Evolutionary conservation across 2,888 invertebrate genomes (phyloP), one percentile per base, ranked within the genome.

Genomic region (Neoascia interrupta): DNA sequence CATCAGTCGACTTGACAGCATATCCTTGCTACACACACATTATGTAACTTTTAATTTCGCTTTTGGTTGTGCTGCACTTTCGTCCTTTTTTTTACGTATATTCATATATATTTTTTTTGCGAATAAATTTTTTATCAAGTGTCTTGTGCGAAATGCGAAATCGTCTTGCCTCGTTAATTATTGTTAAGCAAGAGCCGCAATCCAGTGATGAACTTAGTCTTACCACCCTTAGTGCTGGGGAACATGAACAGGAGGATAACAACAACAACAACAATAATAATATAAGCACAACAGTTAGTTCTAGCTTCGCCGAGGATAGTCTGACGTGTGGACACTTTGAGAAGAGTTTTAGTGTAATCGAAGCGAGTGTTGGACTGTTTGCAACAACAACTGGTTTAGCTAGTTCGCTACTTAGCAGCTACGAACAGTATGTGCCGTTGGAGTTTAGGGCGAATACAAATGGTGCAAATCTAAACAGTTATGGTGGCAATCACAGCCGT

Each of bases 151-250:
- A 79, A 84, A 88, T 88, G 88, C 88, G 88, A 86, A 88, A 87
- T 87, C 88, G 88, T 83, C 87, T 88, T 84, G 88, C 88, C 82
- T 87, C 88, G 75, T 82, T 88, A 84, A 88, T 88, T 86, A 87
- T 88, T 86, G 87, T 88, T 84, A 88, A 88, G 86, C 88, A 88
- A 86, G 88, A 88, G 84, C 86, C 87, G 75, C 80, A 61, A 49
- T 73, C 73, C 16, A 68, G 69, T 72, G 82, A 82, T 79, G 82
- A 75, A 60, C 66, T 79, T 23, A 72, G 61, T 72, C 41, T 68
- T 13, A 37, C 64, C 37, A 53, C 70, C 53, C 39, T 76, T 39
- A 34, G 58, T 19, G 53, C 39, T 64, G 63, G 54, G 49, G 80
- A 69, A 47, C 56, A 79, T 51, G 66, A 69, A 18, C 60, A 68